Evolutionary conservation across 2,113 vertebrate genomes (phyloP).

Genomic region (Macroglossus sobrinus): DNA sequence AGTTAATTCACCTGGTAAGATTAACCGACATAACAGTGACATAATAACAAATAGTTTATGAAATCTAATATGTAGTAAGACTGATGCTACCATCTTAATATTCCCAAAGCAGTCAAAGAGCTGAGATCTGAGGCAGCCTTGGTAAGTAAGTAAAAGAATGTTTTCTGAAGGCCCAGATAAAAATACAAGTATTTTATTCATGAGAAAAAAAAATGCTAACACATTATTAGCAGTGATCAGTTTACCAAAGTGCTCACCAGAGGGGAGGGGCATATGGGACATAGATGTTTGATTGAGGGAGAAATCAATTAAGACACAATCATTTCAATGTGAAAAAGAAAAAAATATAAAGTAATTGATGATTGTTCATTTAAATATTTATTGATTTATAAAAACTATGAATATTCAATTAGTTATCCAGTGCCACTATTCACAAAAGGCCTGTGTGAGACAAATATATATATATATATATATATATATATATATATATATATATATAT

Average conservation of each 20-base stretch:
- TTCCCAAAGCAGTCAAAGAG: background rate
- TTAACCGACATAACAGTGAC: background rate
- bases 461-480: background rate
- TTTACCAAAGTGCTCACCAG: background rate
- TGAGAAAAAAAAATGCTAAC: background rate
- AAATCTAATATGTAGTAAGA: background rate
- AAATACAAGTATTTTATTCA: conserved; percentile 8
- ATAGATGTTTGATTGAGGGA: background rate
- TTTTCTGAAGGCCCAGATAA: background rate
- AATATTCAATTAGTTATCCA: background rate
- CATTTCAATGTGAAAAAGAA: conserved; percentile 6
- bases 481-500: background rate
- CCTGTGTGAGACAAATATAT: background rate
- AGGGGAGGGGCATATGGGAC: background rate
- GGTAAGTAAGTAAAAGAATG: background rate
- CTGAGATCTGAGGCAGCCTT: background rate
- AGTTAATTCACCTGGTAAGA: background rate
- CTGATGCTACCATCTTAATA: background rate
- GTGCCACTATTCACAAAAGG: background rate
- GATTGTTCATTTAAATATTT: background rate
- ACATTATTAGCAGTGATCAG: background rate
- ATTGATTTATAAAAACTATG: background rate
- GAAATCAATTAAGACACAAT: background rate
- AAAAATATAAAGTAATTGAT: background rate
- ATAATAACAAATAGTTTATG: background rate